A percentile compares a stretch with the other conserved stretches of the same genome.
Evolutionary conservation across 2,113 vertebrate species (phyloP).

Genomic region (Beaufortia kweichowensis): DNA sequence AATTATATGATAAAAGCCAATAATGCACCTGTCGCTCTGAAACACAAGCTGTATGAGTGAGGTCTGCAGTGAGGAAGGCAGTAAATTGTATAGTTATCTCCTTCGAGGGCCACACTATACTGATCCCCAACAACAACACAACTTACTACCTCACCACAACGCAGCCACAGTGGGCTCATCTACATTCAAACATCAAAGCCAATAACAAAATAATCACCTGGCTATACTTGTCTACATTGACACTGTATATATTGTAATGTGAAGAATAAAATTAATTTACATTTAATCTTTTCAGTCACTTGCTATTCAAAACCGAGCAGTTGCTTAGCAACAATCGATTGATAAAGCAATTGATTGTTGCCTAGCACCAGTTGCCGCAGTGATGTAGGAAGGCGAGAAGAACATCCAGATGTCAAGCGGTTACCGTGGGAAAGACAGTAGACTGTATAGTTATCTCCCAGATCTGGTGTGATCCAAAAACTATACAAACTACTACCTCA

Average conservation of each 20-base stretch:
- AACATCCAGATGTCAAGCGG: conserved; percentile 59
- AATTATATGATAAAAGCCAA: background rate
- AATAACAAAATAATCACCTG: background rate
- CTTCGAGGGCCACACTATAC: conserved; percentile 80
- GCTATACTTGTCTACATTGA: background rate
- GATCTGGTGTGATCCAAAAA: conserved; percentile 98
- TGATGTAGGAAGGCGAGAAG: background rate
- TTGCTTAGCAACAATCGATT: background rate
- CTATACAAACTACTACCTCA: conserved; percentile 99
- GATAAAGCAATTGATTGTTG: conserved; percentile 8
- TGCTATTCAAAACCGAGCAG: conserved; percentile 11
- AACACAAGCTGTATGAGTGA: background rate
- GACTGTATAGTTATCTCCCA: conserved; percentile 99
- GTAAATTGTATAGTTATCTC: conserved; percentile 98
- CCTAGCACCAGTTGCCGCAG: conserved; percentile 14
- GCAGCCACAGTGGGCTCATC: conserved; percentile 51
- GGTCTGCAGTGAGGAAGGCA: conserved; percentile 82
- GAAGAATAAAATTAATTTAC: background rate
- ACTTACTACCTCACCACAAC: conserved; percentile 92
- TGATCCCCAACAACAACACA: conserved; percentile 93
- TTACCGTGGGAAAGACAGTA: conserved; percentile 94
- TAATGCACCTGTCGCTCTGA: background rate
- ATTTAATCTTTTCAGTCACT: background rate
- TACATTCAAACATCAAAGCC: background rate
- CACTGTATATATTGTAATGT: background rate